Evolutionary conservation across 1,140 invertebrate genomes (phyloP).

Genomic region (Drosophila sproati): DNA sequence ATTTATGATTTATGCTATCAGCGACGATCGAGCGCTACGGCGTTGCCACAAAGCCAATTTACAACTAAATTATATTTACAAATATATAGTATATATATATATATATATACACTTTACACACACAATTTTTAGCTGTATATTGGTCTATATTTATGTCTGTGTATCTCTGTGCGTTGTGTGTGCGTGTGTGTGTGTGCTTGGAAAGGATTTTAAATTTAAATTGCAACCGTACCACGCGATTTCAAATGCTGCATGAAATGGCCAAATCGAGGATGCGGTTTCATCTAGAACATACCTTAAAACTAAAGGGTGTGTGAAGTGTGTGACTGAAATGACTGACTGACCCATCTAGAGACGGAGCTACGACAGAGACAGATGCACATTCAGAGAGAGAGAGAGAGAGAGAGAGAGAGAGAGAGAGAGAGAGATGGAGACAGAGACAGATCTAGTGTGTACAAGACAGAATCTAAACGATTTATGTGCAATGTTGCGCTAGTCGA

Average conservation of each 20-base stretch:
- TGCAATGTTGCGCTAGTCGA: no score
- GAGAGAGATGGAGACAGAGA: no score
- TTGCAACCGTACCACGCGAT: conserved; percentile 56
- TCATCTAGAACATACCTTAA: conserved; percentile 52
- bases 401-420: no score
- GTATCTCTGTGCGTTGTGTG: background rate
- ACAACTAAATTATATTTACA: conserved; percentile 29
- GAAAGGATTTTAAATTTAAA: conserved; percentile 39
- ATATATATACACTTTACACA: conserved; percentile 14
- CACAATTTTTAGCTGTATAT: no score
- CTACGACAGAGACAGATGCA: no score
- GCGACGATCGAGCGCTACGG: conserved; percentile 67
- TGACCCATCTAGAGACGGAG: conserved; percentile 16
- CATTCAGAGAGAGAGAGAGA: no score
- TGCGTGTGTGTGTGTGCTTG: background rate
- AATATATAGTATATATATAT: conserved; percentile 17
- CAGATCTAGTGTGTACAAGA: no score
- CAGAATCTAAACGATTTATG: no score
- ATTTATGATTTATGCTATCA: conserved; percentile 31
- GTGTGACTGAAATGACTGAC: conserved; percentile 25
- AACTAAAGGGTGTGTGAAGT: conserved; percentile 59
- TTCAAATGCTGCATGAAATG: conserved; percentile 65
- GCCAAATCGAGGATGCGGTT: conserved; percentile 71
- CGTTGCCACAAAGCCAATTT: conserved; percentile 75
- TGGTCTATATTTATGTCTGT: background rate